Percentiles rank a stretch among this genome's conserved stretches.
These are phyloP conservation scores for Prosopocoilus inquinatus DNA, from an alignment of 2,888 invertebrate genomes.

Conservation along the genomic window DNA sequence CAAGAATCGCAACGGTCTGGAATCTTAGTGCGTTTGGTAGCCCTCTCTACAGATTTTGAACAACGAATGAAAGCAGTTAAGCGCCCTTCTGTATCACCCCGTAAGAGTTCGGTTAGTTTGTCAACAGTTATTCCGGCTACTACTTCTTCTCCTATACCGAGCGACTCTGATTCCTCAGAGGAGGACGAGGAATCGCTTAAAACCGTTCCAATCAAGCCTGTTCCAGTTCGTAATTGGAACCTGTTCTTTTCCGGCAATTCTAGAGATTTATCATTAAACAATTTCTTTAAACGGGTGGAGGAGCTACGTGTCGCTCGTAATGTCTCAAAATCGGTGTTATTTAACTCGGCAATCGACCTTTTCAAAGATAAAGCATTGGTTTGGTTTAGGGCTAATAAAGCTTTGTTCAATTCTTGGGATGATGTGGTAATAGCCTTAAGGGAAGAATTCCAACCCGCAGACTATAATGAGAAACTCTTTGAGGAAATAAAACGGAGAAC, in stretches of 20 bases:
- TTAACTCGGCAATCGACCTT: constrained; percentile 14
- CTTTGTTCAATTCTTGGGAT: background rate
- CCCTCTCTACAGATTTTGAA: too few species aligned
- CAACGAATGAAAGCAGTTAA: too few species aligned
- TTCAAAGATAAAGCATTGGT: constrained; percentile 9
- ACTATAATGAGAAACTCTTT: constrained; percentile 9
- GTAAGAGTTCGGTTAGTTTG: too few species aligned
- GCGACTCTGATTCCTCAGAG: too few species aligned
- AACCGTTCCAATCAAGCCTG: constrained; percentile 4
- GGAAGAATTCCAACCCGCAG: background rate
- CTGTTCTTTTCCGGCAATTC: constrained; percentile 1
- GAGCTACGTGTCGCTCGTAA: constrained; percentile 9
- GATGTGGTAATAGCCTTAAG: background rate
- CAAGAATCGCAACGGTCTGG: too few species aligned
- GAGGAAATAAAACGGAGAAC: constrained; percentile 19
- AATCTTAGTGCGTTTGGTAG: too few species aligned
- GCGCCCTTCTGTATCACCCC: too few species aligned
- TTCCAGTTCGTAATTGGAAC: constrained; percentile 14
- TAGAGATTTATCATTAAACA: constrained; percentile 1
- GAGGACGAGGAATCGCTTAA: too few species aligned
- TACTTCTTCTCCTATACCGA: too few species aligned
- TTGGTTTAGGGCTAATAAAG: constrained; percentile 11
- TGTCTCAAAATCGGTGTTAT: constrained; percentile 1
- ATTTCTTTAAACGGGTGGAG: constrained; percentile 8
- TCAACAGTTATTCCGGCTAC: too few species aligned